Evolutionary conservation across 92 coral and sea anemone species (phyloP).

Genomic region (Bergia sp.): DNA sequence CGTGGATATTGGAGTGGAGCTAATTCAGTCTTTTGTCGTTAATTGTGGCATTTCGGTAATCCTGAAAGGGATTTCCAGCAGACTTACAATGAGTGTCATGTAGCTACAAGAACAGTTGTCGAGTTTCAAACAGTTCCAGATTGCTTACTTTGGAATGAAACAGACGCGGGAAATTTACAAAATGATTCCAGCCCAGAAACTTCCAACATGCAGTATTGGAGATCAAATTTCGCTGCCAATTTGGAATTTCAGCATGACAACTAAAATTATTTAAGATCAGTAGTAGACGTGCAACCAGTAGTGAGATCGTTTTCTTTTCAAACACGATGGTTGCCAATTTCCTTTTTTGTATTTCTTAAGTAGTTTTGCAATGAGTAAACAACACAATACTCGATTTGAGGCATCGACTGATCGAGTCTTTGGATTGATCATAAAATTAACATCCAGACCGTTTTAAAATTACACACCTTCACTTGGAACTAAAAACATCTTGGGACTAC

Average conservation of each 20-base stretch:
- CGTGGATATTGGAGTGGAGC: not conserved
- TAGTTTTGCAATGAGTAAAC: not conserved
- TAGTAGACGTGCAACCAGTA: not conserved
- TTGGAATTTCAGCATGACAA: not conserved
- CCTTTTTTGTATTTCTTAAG: not conserved
- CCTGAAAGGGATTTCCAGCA: not conserved
- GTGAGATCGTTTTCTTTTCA: not conserved
- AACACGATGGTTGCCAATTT: not conserved
- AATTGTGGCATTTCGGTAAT: constrained; percentile 23
- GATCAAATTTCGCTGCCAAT: constrained; percentile 23
- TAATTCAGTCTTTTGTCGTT: constrained; percentile 5
- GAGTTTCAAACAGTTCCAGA: not conserved
- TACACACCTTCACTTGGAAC: not conserved
- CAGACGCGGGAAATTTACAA: constrained; percentile 10
- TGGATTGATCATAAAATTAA: not conserved
- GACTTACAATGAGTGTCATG: not conserved
- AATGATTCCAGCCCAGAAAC: not conserved
- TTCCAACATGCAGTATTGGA: not conserved
- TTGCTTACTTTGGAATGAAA: constrained; percentile 11
- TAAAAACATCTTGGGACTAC: not conserved
- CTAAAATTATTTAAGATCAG: not conserved
- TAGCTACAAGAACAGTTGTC: not conserved
- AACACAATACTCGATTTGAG: no score
- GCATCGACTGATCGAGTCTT: no score
- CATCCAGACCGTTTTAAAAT: no score